These are phyloP conservation scores for Alfaro cultratus DNA, from an alignment of 2,797 vertebrate genomes.

Conservation along the genomic window DNA sequence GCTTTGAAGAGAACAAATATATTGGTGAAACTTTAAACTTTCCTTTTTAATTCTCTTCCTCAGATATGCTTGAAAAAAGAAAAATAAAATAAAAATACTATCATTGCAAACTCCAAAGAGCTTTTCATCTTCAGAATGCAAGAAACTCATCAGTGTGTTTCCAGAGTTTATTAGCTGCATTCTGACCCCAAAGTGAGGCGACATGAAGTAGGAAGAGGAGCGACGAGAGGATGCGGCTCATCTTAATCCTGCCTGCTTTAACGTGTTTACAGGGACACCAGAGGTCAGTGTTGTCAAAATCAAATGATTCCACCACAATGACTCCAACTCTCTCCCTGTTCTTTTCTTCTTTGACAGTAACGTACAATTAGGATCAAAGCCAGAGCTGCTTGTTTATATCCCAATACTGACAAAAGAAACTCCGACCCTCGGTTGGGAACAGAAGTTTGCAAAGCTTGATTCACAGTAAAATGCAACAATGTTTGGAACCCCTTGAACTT, in stretches of 20 bases:
- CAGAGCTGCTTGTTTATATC: constrained; percentile 53
- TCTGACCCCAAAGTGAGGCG: constrained; percentile 65
- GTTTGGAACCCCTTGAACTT: background rate
- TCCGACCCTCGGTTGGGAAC: constrained; percentile 40
- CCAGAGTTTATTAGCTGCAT: constrained; percentile 70
- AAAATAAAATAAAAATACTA: constrained; percentile 13
- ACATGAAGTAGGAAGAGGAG: constrained; percentile 73
- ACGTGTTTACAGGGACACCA: constrained; percentile 76
- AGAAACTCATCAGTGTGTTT: constrained; percentile 74
- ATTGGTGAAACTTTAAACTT: constrained; percentile 79
- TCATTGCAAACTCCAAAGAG: constrained; percentile 71
- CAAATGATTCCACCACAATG: constrained; percentile 76
- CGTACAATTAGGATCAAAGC: constrained; percentile 56
- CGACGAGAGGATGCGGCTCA: constrained; percentile 63
- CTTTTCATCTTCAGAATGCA: constrained; percentile 69
- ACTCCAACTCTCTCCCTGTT: constrained; percentile 54
- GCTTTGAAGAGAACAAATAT: constrained; percentile 82
- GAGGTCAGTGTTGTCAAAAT: constrained; percentile 68
- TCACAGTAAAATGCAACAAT: background rate
- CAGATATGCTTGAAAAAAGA: constrained; percentile 69
- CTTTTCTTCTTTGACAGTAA: constrained; percentile 36
- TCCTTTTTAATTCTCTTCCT: constrained; percentile 78
- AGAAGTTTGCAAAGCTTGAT: constrained; percentile 12
- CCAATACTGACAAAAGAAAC: constrained; percentile 27
- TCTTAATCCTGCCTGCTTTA: constrained; percentile 70